Evolutionary conservation across 2,888 invertebrate species (phyloP), one percentile per base, ranked within the genome.

Genomic region (Nowickia ferox): DNA sequence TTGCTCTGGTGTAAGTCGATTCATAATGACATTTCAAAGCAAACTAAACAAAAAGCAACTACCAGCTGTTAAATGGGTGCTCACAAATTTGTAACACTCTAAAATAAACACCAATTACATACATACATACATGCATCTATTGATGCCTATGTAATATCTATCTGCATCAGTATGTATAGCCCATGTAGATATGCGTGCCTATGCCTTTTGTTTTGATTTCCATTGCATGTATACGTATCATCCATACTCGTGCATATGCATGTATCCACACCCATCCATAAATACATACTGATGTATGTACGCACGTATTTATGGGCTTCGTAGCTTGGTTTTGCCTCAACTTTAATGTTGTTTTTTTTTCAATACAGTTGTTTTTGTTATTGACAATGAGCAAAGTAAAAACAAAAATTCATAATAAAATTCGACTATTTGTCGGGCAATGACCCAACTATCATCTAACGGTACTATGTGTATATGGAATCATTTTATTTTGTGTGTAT

Each of bases 381-480:
- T 30, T 72, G 63, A 71, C 44, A n/a, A 44, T 65, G 15, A 46
- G 11, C 40, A 22, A n/a, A 40, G 42, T 30, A 30, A 68, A 66
- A 15, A 40, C 51, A 69, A 63, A 13, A 68, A 74, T 30, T 5
- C 30, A 30, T 51, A 61, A 42, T 15, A 68, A 65, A 9, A 77
- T 57, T n/a, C 71, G 42, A 11, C 42, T 63, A 51, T 74, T 80
- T 74, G 48, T 9, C 66, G 80, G 80, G 4, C 66, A 81, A 68
- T 81, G 80, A 74, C 74, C 74, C 59, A 59, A 19, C 53, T 22
- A 77, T 69, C 44, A 65, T 63, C 44, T 55, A 79, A 71, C 46
- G 63, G 65, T 76, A 65, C 65, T 42, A 42, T 76, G 65, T 11
- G 53, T 65, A 53, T 40, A 40, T 22, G 22, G 19, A 9, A 2